Percentiles rank a stretch among this genome's conserved stretches.
phyloP scores from a whole-genome alignment of 2,888 invertebrate genomes.

The Cryptus armator region DNA sequence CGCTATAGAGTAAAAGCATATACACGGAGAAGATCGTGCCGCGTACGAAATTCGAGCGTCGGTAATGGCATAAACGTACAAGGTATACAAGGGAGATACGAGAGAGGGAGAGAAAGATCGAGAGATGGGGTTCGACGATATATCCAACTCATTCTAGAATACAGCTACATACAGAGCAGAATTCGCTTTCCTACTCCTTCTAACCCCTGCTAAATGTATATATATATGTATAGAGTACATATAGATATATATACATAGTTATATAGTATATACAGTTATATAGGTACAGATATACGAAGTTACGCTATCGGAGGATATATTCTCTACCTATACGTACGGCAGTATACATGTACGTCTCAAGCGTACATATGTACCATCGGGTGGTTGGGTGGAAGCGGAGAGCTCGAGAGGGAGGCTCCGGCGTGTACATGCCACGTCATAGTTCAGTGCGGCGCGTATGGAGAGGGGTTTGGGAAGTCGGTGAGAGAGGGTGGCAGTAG shows the following conservation, averaged over 20 bases:
- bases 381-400: not conserved
- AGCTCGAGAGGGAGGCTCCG: constrained; percentile 17
- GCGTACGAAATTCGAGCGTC: constrained; percentile 78
- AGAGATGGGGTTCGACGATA: constrained; percentile 71
- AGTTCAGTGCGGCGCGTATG: constrained; percentile 76
- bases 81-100: constrained; percentile 49
- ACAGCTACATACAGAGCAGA: constrained; percentile 71
- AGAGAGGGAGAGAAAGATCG: constrained; percentile 21
- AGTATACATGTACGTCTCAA: constrained; percentile 10
- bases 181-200: constrained; percentile 57
- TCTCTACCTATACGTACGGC: constrained; percentile 3
- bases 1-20: constrained; percentile 7
- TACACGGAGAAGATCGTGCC: constrained; percentile 40
- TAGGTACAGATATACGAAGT: not conserved
- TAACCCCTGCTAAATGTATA: constrained; percentile 39
- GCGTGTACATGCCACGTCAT: constrained; percentile 75
- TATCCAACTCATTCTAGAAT: constrained; percentile 80
- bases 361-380: constrained; percentile 30
- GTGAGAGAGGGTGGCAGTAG: constrained; percentile 46
- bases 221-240: constrained; percentile 26
- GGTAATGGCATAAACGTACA: constrained; percentile 78
- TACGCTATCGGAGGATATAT: not conserved
- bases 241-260: not conserved
- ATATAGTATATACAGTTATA: constrained; percentile 19
- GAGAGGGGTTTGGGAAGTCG: constrained; percentile 42